These are phyloP conservation scores for Troides helena DNA, from an alignment of 2,888 invertebrate species.

Conservation along the genomic window DNA sequence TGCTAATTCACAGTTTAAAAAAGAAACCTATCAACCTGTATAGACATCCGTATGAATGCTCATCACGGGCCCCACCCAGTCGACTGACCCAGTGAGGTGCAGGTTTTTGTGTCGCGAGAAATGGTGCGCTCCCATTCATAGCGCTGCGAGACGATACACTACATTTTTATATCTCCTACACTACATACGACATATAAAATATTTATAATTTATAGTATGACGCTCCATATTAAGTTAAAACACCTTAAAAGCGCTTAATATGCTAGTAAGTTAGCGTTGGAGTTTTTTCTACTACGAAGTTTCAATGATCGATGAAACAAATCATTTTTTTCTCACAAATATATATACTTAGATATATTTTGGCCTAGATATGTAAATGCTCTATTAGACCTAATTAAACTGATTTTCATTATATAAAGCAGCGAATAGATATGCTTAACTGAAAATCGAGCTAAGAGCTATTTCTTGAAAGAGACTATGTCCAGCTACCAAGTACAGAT, in stretches of 20 bases:
- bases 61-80: constrained; percentile 45
- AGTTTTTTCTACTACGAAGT: no score
- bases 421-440: no score
- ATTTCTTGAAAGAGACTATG: no score
- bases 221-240: background rate
- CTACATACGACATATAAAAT: background rate
- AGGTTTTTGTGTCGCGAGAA: constrained; percentile 49
- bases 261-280: no score
- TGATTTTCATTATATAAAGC: no score
- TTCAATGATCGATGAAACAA: no score
- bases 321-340: no score
- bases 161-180: constrained; percentile 14
- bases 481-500: no score
- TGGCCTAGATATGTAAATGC: no score
- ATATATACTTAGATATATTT: no score
- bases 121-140: constrained; percentile 39
- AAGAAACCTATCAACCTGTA: constrained; percentile 16
- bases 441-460: no score
- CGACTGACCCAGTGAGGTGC: constrained; percentile 60
- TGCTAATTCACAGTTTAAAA: background rate
- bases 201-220: constrained; percentile 2
- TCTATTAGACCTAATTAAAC: no score
- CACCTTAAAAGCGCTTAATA: background rate
- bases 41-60: constrained; percentile 50
- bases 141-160: constrained; percentile 34